A percentile compares a stretch with the other conserved stretches of the same genome.
phyloP scores from a whole-genome alignment of 2,113 vertebrate species.

The Apteryx mantelli region DNA sequence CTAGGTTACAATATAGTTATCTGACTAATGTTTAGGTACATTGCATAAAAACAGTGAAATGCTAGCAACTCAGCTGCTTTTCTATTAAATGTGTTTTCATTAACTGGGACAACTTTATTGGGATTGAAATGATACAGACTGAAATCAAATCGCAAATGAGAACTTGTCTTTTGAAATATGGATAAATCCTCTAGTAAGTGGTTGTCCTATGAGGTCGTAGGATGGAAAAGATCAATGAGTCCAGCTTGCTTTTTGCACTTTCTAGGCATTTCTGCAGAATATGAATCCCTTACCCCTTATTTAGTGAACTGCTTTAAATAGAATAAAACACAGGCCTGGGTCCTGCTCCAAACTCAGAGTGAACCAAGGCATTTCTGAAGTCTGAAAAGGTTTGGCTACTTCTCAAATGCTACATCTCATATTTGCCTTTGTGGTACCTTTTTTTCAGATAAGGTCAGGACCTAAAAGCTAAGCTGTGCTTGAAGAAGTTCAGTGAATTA shows the following conservation, averaged over 20 bases:
- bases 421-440: slow-evolving; percentile 29
- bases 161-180: background rate
- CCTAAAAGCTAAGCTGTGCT: background rate
- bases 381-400: slow-evolving; percentile 2
- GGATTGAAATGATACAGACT: background rate
- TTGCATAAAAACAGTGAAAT: background rate
- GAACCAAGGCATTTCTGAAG: background rate
- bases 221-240: background rate
- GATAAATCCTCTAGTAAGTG: background rate
- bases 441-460: slow-evolving; percentile 6
- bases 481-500: background rate
- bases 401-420: background rate
- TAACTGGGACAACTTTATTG: background rate
- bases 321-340: background rate
- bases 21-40: background rate
- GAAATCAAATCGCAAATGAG: background rate
- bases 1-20: background rate
- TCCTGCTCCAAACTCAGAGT: background rate
- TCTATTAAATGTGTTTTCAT: background rate
- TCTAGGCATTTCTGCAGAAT: background rate
- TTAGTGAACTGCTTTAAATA: background rate
- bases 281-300: background rate
- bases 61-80: slow-evolving; percentile 14
- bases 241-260: background rate
- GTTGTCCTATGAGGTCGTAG: background rate